These are phyloP conservation scores for Tribolium madens DNA, from an alignment of 1,140 invertebrate species.

Conservation along the genomic window DNA sequence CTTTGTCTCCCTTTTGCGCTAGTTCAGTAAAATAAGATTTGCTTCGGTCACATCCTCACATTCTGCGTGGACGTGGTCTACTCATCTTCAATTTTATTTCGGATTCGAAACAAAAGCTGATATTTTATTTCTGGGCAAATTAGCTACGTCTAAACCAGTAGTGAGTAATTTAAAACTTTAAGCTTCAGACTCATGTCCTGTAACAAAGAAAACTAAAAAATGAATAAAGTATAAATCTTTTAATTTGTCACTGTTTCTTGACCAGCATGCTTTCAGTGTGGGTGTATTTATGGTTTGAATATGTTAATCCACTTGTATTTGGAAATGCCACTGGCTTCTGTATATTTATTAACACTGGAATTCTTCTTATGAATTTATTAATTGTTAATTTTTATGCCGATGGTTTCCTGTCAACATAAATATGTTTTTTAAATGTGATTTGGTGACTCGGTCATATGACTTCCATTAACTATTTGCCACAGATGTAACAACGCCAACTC, in stretches of 20 bases:
- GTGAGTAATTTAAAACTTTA: not conserved
- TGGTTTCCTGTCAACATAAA: conserved; percentile 57
- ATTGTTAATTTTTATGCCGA: conserved; percentile 59
- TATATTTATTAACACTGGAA: conserved; percentile 50
- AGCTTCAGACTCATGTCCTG: conserved; percentile 28
- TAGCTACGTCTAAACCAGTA: conserved; percentile 27
- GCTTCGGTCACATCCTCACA: conserved; percentile 42
- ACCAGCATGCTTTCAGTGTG: conserved; percentile 34
- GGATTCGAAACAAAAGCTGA: not conserved
- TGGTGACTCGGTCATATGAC: conserved; percentile 34
- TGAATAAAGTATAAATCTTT: conserved; percentile 50
- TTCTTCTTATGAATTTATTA: conserved; percentile 56
- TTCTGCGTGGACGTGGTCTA: conserved; percentile 43
- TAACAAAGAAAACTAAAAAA: conserved; percentile 42
- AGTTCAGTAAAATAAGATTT: conserved; percentile 43
- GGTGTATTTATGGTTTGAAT: conserved; percentile 51
- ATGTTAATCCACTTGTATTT: conserved; percentile 51
- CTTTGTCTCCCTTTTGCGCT: conserved; percentile 29
- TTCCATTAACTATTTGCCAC: conserved; percentile 37
- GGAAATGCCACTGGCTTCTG: conserved; percentile 51
- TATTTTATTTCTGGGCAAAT: conserved; percentile 44
- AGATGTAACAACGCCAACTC: conserved; percentile 35
- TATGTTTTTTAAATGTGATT: conserved; percentile 47
- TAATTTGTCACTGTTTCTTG: conserved; percentile 51
- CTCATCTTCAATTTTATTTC: conserved; percentile 16